These are phyloP conservation scores for Plebejus argus DNA, from an alignment of 2,888 invertebrate genomes.

Conservation along the genomic window DNA sequence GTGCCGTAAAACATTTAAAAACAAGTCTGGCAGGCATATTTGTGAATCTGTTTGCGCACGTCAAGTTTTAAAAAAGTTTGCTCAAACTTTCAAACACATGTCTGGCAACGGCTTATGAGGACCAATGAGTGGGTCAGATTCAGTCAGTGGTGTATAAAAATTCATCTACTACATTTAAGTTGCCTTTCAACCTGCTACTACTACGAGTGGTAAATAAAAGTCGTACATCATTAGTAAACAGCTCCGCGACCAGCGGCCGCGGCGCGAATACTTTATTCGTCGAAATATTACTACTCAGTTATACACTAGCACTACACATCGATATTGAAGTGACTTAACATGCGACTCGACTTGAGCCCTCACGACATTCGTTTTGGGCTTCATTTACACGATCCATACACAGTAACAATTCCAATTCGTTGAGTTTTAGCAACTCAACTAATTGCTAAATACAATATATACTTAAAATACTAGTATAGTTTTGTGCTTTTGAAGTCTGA, in stretches of 20 bases:
- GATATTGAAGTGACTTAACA: slow-evolving; percentile 5
- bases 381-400: neutral
- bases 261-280: neutral
- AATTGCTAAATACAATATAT: slow-evolving; percentile 15
- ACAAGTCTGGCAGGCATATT: no score
- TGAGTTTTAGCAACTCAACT: neutral
- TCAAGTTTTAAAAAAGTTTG: no score
- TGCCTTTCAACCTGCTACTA: no score
- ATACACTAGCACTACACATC: neutral
- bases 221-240: neutral
- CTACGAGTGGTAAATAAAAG: slow-evolving; percentile 1
- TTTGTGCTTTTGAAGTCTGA: slow-evolving; percentile 11
- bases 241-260: neutral
- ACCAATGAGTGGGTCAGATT: no score
- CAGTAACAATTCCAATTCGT: neutral
- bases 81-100: no score
- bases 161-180: no score
- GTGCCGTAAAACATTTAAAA: no score
- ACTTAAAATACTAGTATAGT: neutral
- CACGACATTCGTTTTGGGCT: neutral
- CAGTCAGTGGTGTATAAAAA: no score
- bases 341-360: neutral
- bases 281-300: neutral
- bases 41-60: no score
- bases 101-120: no score